These are phyloP conservation scores for honey bee (Apis mellifera) DNA, from an alignment of 1,140 invertebrate genomes.

Conservation along the genomic window DNA sequence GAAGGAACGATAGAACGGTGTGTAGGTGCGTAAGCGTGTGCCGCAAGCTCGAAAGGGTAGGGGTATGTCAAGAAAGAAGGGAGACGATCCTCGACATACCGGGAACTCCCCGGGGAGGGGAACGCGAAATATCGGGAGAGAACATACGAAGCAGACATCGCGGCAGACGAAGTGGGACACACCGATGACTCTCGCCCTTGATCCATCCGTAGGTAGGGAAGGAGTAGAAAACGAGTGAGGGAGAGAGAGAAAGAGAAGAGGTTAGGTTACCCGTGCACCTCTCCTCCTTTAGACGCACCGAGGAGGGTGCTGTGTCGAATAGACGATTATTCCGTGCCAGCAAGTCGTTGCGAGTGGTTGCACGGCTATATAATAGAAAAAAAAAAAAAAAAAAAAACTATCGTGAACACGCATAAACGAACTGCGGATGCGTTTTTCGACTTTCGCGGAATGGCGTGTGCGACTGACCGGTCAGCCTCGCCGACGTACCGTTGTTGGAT, in stretches of 20 bases:
- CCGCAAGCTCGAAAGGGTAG: constrained; percentile 53
- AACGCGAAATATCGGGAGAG: constrained; percentile 69
- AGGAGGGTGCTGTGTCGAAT: constrained; percentile 49
- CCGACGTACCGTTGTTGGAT: constrained; percentile 57
- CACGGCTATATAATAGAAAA: constrained; percentile 16
- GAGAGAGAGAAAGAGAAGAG: constrained; percentile 60
- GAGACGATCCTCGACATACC: constrained; percentile 72
- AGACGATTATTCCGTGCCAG: constrained; percentile 50
- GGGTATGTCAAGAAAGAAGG: constrained; percentile 77
- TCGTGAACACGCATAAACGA: constrained; percentile 26
- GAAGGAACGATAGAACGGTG: constrained; percentile 55
- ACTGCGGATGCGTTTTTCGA: constrained; percentile 57
- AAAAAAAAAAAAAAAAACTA: constrained; percentile 18
- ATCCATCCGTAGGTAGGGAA: constrained; percentile 53
- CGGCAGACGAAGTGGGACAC: constrained; percentile 67
- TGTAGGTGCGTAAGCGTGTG: constrained; percentile 56
- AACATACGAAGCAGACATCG: constrained; percentile 62
- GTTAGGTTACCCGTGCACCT: constrained; percentile 63
- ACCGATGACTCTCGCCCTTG: constrained; percentile 58
- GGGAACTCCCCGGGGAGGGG: constrained; percentile 68
- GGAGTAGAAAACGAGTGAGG: constrained; percentile 46
- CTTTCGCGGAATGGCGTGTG: constrained; percentile 64
- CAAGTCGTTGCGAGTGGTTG: constrained; percentile 42
- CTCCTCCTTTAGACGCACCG: constrained; percentile 49
- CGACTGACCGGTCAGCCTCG: constrained; percentile 68